Evolutionary conservation across 2,888 invertebrate genomes (phyloP), one percentile per base, ranked within the genome.

Genomic region (Omphaloscelis lunosa): DNA sequence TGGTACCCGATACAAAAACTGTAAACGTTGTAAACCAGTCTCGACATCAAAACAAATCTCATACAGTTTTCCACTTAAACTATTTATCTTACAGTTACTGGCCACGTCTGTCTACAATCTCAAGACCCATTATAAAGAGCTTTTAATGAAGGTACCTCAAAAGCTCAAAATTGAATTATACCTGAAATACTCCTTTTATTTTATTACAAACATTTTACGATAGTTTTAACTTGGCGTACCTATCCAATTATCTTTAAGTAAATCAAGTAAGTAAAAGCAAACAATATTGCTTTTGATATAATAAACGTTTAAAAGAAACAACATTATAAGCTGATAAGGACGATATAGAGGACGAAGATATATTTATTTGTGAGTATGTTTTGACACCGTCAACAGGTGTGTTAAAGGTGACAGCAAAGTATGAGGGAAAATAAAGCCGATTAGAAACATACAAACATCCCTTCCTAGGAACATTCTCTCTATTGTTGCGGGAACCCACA

Each of bases 371-470:
- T 59, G 51, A 74, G 74, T 68, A 53, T 68, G 68, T 77, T 74
- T 53, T 62, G 63, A 67, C 72, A 62, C 75, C 75, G 79, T 86
- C 80, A 87, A 85, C 77, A 83, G 77, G 80, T 80, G 79, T 74
- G 79, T 82, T 77, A 72, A 67, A 75, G 85, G 90, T 91, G 90
- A 90, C 90, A 88, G 86, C 77, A 80, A 78, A 77, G 87, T 84
- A 89, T 80, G 89, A 87, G 89, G 89, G 90, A 82, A 89, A 92
- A 91, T 84, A 95, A 96, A 96, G 95, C 95, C 93, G 96, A 94
- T 96, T 96, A 95, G 92, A 94, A 88, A 92, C 90, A 88, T 89
- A 91, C 92, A 90, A 90, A 91, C 91, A 90, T 92, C 92, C 86
- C 91, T 90, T 87, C 83, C 88, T 85, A 82, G 90, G 88, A 90